Evolutionary conservation across 2,113 vertebrate species (phyloP).

Genomic region (Caloenas nicobarica): DNA sequence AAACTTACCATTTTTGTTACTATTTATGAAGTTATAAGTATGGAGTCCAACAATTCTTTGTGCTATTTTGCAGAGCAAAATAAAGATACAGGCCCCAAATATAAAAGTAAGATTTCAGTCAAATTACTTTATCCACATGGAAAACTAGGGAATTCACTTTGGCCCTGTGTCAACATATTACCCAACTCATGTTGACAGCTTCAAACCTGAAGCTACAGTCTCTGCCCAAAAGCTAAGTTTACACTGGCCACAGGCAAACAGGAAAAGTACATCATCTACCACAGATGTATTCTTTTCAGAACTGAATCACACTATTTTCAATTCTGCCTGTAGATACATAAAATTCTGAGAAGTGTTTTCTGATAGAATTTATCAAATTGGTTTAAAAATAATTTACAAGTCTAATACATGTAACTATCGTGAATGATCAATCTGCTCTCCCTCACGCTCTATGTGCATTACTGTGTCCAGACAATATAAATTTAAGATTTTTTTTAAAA

Average conservation of each 20-base stretch:
- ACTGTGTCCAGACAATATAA: neutral
- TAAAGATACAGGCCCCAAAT: neutral
- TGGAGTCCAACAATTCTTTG: neutral
- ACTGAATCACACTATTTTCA: neutral
- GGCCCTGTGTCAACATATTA: slow-evolving; percentile 26
- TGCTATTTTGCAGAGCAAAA: neutral
- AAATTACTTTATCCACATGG: neutral
- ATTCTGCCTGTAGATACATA: neutral
- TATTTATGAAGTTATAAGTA: neutral
- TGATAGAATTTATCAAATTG: neutral
- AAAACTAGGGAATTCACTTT: slow-evolving; percentile 3
- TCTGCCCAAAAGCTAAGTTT: slow-evolving; percentile 51
- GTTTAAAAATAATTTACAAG: neutral
- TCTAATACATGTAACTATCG: neutral
- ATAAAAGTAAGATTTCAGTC: neutral
- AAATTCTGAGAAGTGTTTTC: neutral
- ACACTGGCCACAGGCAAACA: slow-evolving; percentile 46
- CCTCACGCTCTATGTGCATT: neutral
- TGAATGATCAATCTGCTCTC: neutral
- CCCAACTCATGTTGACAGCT: slow-evolving; percentile 34
- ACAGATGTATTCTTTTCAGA: slow-evolving; percentile 10
- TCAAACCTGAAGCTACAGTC: slow-evolving; percentile 17
- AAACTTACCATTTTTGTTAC: neutral
- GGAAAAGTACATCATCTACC: slow-evolving; percentile 35
- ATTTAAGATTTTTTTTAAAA: neutral